These are phyloP conservation scores for Drosophila aff. DNA, from an alignment of 1,140 invertebrate genomes.

Conservation along the genomic window DNA sequence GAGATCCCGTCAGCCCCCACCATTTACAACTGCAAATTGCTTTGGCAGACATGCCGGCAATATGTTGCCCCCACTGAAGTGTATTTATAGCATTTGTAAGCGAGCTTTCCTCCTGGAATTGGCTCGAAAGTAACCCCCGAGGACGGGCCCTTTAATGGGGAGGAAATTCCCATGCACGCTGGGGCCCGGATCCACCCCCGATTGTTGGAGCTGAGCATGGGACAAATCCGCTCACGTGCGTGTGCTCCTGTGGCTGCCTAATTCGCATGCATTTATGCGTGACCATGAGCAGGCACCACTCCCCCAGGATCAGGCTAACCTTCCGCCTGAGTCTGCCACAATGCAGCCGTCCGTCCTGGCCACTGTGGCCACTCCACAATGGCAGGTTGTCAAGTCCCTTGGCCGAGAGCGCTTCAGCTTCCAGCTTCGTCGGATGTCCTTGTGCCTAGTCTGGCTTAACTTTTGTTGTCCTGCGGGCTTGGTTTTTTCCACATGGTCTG, in stretches of 20 bases:
- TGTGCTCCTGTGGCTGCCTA: slow-evolving; percentile 54
- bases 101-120: slow-evolving; percentile 49
- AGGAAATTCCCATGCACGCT: slow-evolving; percentile 60
- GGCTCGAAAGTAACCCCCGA: slow-evolving; percentile 54
- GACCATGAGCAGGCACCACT: slow-evolving; percentile 63
- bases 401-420: slow-evolving; percentile 32
- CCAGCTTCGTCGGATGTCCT: slow-evolving; percentile 19
- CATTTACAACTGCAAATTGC: slow-evolving; percentile 75
- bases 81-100: slow-evolving; percentile 66
- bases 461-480: slow-evolving; percentile 80
- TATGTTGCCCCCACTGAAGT: slow-evolving; percentile 65
- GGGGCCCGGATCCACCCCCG: slow-evolving; percentile 21
- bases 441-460: slow-evolving; percentile 72
- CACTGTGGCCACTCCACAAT: slow-evolving; percentile 52
- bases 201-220: slow-evolving; percentile 13
- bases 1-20: slow-evolving; percentile 60
- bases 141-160: slow-evolving; percentile 23
- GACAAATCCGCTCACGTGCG: slow-evolving; percentile 53
- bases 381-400: slow-evolving; percentile 68
- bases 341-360: slow-evolving; percentile 31
- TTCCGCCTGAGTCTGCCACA: background rate
- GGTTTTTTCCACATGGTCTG: slow-evolving; percentile 56
- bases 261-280: slow-evolving; percentile 84
- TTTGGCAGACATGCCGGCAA: slow-evolving; percentile 73
- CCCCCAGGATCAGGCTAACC: slow-evolving; percentile 18